Evolutionary conservation across 2,797 vertebrate genomes (phyloP).

Genomic region (Carduelis carduelis): DNA sequence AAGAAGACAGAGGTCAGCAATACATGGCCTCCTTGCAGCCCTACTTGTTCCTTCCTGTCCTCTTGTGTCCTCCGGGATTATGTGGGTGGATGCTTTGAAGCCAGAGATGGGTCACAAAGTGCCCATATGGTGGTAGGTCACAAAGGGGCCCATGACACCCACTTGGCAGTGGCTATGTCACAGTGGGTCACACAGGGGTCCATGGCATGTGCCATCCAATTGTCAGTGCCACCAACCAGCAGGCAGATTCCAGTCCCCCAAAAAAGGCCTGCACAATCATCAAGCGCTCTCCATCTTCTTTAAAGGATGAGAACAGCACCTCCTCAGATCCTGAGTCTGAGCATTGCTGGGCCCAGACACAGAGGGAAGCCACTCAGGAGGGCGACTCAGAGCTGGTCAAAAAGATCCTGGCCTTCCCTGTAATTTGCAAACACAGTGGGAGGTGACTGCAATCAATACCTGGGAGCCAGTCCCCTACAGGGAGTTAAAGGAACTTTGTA

Average conservation of each 20-base stretch:
- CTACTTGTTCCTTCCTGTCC: neutral
- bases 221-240: neutral
- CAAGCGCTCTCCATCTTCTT: neutral
- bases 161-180: neutral
- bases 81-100: neutral
- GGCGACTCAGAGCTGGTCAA: neutral
- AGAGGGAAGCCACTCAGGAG: neutral
- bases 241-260: neutral
- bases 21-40: neutral
- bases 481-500: neutral
- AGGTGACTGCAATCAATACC: neutral
- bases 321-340: neutral
- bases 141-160: neutral
- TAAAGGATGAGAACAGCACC: neutral
- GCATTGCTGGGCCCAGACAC: neutral
- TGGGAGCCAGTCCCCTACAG: neutral
- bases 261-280: neutral
- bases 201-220: neutral
- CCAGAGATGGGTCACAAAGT: neutral
- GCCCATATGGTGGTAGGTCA: neutral
- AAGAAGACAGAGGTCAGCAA: neutral
- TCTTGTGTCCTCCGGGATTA: rapidly evolving
- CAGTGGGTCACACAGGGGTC: neutral
- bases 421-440: neutral
- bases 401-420: neutral